Conservation (phyloP, 1,140 invertebrate genomes). For the Cherax quadricarinatus region DNA sequence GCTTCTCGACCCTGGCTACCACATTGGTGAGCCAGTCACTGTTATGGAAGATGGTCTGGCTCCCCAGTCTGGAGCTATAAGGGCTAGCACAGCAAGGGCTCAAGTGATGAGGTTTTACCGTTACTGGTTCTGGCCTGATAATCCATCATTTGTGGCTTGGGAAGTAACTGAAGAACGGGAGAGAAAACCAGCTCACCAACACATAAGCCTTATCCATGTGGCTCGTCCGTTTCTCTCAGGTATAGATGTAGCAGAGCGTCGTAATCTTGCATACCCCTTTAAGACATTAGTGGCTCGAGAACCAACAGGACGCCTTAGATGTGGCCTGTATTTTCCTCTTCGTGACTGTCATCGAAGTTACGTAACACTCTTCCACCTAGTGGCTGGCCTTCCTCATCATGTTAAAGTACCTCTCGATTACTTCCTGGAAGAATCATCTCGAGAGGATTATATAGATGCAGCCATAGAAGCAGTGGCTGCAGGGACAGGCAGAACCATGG, state of each 20-base stretch:
- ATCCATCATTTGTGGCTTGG: conserved; percentile 88
- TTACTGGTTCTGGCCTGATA: conserved; percentile 84
- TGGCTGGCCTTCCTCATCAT: conserved; percentile 81
- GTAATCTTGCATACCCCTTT: conserved; percentile 94
- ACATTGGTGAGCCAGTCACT: conserved; percentile 89
- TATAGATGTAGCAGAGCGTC: conserved; percentile 89
- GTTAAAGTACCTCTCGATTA: conserved; percentile 80
- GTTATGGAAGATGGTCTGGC: conserved; percentile 90
- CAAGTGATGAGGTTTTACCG: conserved; percentile 12
- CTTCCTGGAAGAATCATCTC: conserved; percentile 2
- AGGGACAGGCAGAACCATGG: neutral
- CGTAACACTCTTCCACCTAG: conserved; percentile 85
- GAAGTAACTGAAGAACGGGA: conserved; percentile 80
- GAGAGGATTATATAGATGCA: neutral
- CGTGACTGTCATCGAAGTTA: conserved; percentile 77
- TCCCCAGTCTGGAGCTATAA: conserved; percentile 85
- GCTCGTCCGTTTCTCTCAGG: conserved; percentile 87
- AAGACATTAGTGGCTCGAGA: conserved; percentile 87
- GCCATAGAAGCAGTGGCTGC: neutral
- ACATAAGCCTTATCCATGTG: conserved; percentile 84
- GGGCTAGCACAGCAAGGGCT: conserved; percentile 21
- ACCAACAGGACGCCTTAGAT: conserved; percentile 86
- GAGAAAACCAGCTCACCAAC: conserved; percentile 20
- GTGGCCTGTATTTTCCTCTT: conserved; percentile 89
- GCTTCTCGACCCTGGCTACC: conserved; percentile 93